phyloP scores from a whole-genome alignment of 2,113 vertebrate genomes.

The Thamnaconus septentrionalis region DNA sequence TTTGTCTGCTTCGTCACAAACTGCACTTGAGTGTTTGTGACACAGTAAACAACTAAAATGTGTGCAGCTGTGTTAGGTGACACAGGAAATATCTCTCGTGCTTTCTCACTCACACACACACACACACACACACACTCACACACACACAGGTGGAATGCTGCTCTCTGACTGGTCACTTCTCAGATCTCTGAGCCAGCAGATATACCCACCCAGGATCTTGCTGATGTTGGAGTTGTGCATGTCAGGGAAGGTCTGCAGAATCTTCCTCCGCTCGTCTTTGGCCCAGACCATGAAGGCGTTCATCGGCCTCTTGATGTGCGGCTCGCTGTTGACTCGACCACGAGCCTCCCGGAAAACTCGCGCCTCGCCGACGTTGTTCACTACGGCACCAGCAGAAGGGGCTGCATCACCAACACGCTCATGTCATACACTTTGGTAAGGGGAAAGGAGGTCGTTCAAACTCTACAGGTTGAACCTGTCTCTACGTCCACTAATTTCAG shows the following conservation, averaged over 20 bases:
- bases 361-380: slow-evolving; percentile 90
- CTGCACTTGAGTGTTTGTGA: too few relatives aligned
- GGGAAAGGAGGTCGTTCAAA: too few relatives aligned
- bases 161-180: neutral
- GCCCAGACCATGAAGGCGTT: slow-evolving; percentile 98
- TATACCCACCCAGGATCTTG: slow-evolving; percentile 94
- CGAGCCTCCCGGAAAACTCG: slow-evolving; percentile 94
- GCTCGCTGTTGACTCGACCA: slow-evolving; percentile 89
- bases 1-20: too few relatives aligned
- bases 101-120: too few relatives aligned
- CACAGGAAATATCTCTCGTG: too few relatives aligned
- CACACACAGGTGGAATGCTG: neutral
- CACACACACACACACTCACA: too few relatives aligned
- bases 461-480: too few relatives aligned
- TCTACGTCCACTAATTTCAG: slow-evolving; percentile 39
- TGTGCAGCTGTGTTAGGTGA: too few relatives aligned
- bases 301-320: slow-evolving; percentile 94
- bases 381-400: slow-evolving; percentile 67
- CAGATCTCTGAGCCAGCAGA: too few relatives aligned
- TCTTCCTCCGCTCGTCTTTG: slow-evolving; percentile 97
- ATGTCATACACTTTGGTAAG: too few relatives aligned
- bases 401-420: too few relatives aligned
- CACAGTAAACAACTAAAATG: too few relatives aligned
- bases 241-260: slow-evolving; percentile 97
- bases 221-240: slow-evolving; percentile 99